phyloP scores from a whole-genome alignment of 1,140 invertebrate species.

The Lysiphlebus fabarum region DNA sequence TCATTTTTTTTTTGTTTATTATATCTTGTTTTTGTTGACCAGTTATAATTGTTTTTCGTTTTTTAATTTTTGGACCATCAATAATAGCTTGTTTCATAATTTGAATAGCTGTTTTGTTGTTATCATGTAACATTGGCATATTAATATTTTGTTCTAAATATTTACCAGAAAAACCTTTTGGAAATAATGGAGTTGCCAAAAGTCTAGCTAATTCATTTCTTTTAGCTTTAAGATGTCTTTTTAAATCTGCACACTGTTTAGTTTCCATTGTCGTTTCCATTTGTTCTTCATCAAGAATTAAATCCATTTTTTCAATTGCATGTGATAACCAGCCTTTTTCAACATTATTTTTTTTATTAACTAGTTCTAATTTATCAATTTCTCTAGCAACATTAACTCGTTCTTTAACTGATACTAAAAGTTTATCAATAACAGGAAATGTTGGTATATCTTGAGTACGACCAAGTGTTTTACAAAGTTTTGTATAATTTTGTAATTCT shows the following conservation, averaged over 20 bases:
- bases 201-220: slow-evolving; percentile 60
- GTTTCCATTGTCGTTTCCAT: slow-evolving; percentile 47
- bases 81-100: slow-evolving; percentile 54
- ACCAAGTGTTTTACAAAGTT: slow-evolving; percentile 77
- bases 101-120: slow-evolving; percentile 53
- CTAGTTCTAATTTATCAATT: slow-evolving; percentile 74
- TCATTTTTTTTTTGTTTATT: slow-evolving; percentile 23
- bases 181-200: slow-evolving; percentile 64
- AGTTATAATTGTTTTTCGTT: slow-evolving; percentile 27
- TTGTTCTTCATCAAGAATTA: slow-evolving; percentile 75
- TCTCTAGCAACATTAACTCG: slow-evolving; percentile 74
- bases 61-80: slow-evolving; percentile 36
- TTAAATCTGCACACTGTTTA: slow-evolving; percentile 44
- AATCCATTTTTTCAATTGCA: slow-evolving; percentile 81
- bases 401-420: slow-evolving; percentile 66
- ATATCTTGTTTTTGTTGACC: slow-evolving; percentile 19
- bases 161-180: slow-evolving; percentile 68
- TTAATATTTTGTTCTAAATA: slow-evolving; percentile 57
- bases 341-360: slow-evolving; percentile 63
- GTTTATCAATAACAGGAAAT: slow-evolving; percentile 74
- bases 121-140: slow-evolving; percentile 33
- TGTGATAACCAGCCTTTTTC: slow-evolving; percentile 80
- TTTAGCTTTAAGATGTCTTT: slow-evolving; percentile 55
- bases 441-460: slow-evolving; percentile 77
- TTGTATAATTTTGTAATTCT: slow-evolving; percentile 77